Evolutionary conservation across 2,113 vertebrate species (phyloP).

Genomic region (Sylvietta virens): DNA sequence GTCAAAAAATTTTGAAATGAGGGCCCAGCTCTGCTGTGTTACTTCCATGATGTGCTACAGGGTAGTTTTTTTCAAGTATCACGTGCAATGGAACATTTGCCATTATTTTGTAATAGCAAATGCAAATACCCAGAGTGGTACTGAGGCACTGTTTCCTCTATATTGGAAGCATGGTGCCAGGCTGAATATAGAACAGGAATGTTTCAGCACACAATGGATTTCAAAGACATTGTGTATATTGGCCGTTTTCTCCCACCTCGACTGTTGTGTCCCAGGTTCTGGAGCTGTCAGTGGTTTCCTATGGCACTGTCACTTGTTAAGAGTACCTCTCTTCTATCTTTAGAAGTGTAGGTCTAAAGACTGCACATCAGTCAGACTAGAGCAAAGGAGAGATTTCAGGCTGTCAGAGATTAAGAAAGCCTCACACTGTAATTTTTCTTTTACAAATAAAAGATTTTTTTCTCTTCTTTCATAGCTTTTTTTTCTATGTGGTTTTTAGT

Average conservation of each 20-base stretch:
- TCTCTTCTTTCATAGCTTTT: background rate
- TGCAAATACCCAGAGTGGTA: background rate
- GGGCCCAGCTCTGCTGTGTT: background rate
- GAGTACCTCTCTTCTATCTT: background rate
- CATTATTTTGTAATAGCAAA: background rate
- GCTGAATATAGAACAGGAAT: background rate
- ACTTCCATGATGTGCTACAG: background rate
- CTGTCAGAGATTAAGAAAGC: background rate
- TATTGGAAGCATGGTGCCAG: background rate
- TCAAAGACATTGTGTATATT: background rate
- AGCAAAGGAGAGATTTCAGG: background rate
- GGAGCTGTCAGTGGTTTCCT: background rate
- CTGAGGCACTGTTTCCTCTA: background rate
- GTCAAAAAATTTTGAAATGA: background rate
- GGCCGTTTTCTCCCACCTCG: background rate
- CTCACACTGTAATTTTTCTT: background rate
- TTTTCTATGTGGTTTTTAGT: background rate
- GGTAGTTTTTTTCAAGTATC: background rate
- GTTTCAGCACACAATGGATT: background rate
- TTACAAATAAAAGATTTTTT: background rate
- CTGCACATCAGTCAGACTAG: background rate
- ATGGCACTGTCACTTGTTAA: background rate
- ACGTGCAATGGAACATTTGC: background rate
- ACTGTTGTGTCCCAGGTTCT: background rate
- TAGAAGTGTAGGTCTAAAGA: background rate